Base-by-base conservation (phyloP, 1,140 invertebrate genomes). In the Drosophila navojoa region DNA sequence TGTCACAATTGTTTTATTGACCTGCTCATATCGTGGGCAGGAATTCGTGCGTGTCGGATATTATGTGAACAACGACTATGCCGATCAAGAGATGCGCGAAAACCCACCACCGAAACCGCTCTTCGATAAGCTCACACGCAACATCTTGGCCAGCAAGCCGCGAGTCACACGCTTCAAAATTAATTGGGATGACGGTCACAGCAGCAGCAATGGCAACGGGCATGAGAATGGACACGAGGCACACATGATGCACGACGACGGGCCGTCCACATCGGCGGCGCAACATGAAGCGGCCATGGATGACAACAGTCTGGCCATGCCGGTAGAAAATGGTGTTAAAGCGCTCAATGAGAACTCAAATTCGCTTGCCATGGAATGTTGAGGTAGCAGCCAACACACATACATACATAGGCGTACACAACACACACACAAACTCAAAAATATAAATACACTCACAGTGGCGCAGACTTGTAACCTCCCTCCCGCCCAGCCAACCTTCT, bases 51-150 rank as follows among this genome's bases (percentile, higher is more conserved):
- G 98, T 71, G 98, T 99, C 16, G 98, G 99, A 10, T 99, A 99
- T 93, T 99, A 99, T 92, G 99, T 99, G 49, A 99, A 99, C 89
- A 99, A 99, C 91, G 98, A 99, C 90, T 99, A 99, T 91, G 95
- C 94, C 22, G 98, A 99, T 91, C 95, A 96, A 4, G 98, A 99
- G 92, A 92, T 99, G 71, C 95, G 96, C 71, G 98, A 99, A 92
- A 99, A 98, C 92, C 98, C 98, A 25, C 99, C 99, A 35, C 93
- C 96, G 2, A 95, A 96, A 47, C 98, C 98, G 11, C 95, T 96
- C 58, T 99, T 98, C 93, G 97, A 99, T 79, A 99, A 99, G 93
- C 97, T 99, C 6, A 95, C 96, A 38, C 94, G 98, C 81, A 99
- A 99, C 93, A 99, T 99, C 81, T 92, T 99, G 38, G 98, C 97